Conservation (phyloP, 2,888 invertebrate species). For the Drosophila algonquin region DNA sequence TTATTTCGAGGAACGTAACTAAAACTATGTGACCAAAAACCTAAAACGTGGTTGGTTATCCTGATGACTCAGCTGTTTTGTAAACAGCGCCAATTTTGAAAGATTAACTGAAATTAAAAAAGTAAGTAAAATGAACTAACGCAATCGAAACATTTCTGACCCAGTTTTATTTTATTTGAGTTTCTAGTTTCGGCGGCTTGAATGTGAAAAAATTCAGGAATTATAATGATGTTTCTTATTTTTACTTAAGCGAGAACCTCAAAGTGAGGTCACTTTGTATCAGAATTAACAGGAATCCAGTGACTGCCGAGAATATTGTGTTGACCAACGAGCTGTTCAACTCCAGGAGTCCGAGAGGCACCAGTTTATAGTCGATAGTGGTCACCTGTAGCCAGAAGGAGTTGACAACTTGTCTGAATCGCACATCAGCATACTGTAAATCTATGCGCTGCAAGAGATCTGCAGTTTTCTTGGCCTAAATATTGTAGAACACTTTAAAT, state of each 20-base stretch:
- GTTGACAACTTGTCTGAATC: constrained; percentile 78
- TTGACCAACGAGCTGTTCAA: constrained; percentile 73
- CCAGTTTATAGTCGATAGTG: constrained; percentile 71
- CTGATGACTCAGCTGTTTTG: too few relatives aligned
- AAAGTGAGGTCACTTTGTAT: constrained; percentile 81
- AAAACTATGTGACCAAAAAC: too few relatives aligned
- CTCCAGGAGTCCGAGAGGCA: constrained; percentile 78
- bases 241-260: constrained; percentile 75
- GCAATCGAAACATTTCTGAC: too few relatives aligned
- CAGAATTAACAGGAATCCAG: constrained; percentile 80
- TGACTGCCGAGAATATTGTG: constrained; percentile 74
- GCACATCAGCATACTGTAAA: constrained; percentile 71
- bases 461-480: constrained; percentile 71
- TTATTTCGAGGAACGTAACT: too few relatives aligned
- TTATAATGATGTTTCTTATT: background rate
- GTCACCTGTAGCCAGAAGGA: constrained; percentile 74
- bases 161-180: too few relatives aligned
- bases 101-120: too few relatives aligned
- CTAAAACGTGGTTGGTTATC: too few relatives aligned
- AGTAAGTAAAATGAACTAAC: too few relatives aligned
- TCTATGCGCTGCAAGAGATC: constrained; percentile 71
- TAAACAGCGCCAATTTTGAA: too few relatives aligned
- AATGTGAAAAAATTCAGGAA: background rate
- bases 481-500: background rate
- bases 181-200: too few relatives aligned